Evolutionary conservation across 1,140 invertebrate genomes (phyloP).

Genomic region (Holcopasites calliopsidis): DNA sequence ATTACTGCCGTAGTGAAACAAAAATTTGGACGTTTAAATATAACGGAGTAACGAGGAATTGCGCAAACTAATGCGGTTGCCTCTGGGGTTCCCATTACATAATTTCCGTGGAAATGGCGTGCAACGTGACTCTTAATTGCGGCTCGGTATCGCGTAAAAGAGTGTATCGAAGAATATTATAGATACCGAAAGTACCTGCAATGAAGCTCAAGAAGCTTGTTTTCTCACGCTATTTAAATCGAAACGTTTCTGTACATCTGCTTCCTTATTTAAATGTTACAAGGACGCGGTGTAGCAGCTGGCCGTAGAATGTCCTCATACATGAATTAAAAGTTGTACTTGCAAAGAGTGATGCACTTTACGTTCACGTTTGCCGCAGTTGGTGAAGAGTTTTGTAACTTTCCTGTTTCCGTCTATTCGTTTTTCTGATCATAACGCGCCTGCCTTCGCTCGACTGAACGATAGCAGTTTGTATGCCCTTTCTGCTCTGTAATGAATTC

Average conservation of each 20-base stretch:
- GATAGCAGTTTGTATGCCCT: not conserved
- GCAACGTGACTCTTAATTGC: constrained; percentile 11
- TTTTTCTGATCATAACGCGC: not conserved
- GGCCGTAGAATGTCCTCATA: not conserved
- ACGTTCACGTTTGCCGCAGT: not conserved
- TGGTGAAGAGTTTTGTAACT: too few species aligned
- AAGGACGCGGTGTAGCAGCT: constrained; percentile 6
- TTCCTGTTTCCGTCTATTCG: not conserved
- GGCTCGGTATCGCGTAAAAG: not conserved
- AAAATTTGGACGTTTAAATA: too few species aligned
- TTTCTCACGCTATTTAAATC: not conserved
- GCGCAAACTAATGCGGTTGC: constrained; percentile 5
- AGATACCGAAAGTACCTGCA: not conserved
- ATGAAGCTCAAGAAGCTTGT: not conserved
- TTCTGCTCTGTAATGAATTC: constrained; percentile 25
- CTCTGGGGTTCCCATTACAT: constrained; percentile 20
- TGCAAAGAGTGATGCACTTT: too few species aligned
- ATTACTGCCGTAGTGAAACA: too few species aligned
- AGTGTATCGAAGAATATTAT: not conserved
- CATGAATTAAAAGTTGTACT: constrained; percentile 1
- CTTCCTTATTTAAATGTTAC: constrained; percentile 3
- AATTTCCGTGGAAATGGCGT: constrained; percentile 13
- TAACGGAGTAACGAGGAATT: not conserved
- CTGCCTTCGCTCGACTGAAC: not conserved
- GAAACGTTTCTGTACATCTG: not conserved